phyloP scores from a whole-genome alignment of 2,113 vertebrate genomes.

The Chaetura pelagica region DNA sequence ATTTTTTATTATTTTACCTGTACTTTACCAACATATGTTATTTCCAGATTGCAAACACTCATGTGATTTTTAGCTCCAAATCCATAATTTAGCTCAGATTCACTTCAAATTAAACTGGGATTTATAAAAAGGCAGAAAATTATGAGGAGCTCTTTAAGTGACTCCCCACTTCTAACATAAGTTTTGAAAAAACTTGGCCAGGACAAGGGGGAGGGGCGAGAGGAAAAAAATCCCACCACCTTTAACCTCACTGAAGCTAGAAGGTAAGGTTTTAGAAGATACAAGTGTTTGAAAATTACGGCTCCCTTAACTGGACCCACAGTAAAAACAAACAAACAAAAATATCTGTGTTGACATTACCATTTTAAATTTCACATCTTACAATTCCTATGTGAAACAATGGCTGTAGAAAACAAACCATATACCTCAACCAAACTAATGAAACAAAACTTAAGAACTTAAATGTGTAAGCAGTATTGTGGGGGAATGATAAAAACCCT shows the following conservation, averaged over 20 bases:
- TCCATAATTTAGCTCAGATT: background rate
- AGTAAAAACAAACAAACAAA: background rate
- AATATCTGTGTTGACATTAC: background rate
- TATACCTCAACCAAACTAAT: background rate
- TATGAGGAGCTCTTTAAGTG: background rate
- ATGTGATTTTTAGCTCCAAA: background rate
- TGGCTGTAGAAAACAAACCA: background rate
- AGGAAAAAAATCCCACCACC: background rate
- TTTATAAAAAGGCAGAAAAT: background rate
- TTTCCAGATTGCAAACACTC: background rate
- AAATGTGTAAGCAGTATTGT: background rate
- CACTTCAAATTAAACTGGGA: background rate
- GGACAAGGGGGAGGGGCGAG: fast-evolving
- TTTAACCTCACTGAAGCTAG: background rate
- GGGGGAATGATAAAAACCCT: background rate
- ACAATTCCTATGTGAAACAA: background rate
- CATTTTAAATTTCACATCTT: background rate
- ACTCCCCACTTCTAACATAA: background rate
- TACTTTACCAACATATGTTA: background rate
- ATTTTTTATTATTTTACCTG: background rate
- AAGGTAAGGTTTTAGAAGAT: background rate
- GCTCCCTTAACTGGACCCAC: background rate
- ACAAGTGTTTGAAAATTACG: background rate
- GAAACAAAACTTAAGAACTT: background rate
- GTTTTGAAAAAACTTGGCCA: background rate